Base-by-base conservation (phyloP, 2,888 invertebrate species). In the Uloborus plumipes region DNA sequence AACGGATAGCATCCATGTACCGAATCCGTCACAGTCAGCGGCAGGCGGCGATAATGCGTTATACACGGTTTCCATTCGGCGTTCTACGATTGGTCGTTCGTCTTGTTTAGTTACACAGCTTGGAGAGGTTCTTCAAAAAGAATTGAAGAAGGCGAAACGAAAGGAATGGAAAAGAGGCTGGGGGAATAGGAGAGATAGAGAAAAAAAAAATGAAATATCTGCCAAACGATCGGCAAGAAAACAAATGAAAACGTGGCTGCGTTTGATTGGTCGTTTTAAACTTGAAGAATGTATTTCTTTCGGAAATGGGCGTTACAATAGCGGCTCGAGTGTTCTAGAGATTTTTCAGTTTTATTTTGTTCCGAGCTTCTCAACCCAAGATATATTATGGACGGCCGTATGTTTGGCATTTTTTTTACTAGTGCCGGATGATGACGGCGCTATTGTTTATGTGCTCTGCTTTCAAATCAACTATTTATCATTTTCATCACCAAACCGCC, bases 191-290 rank as follows among this genome's bases (percentile, higher is more conserved):
- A 71, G 50, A 71, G 50, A 59, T 50, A 50, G 67, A 59, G n/a
- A n/a, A n/a, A 26, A 26, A 75, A 22, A 51, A 67, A 39, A 59
- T 31, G 47, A 69, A 62, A 55, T 51, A 70, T 69, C 74, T 66
- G 62, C 79, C 73, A 62, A 73, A 65, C 79, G 73, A 80, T 80
- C 79, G 59, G 72, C 69, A 62, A 73, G 79, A 74, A 81, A 81
- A 81, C 80, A 81, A 81, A 81, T 81, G 80, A 81, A 81, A 74
- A 74, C 80, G 73, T 74, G 58, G 74, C 80, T 81, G 80, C 80
- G 64, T 81, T 74, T 81, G 80, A 81, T 81, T 81, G 80, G 80
- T 81, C 80, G 80, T 81, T 81, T 81, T 81, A 81, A 81, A 81
- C 80, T 81, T 74, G 80, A 81, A 81, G 80, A 81, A 81, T 81